Base-by-base conservation (phyloP, 2,113 vertebrate species). In the Forbesichthys papilliferus region DNA sequence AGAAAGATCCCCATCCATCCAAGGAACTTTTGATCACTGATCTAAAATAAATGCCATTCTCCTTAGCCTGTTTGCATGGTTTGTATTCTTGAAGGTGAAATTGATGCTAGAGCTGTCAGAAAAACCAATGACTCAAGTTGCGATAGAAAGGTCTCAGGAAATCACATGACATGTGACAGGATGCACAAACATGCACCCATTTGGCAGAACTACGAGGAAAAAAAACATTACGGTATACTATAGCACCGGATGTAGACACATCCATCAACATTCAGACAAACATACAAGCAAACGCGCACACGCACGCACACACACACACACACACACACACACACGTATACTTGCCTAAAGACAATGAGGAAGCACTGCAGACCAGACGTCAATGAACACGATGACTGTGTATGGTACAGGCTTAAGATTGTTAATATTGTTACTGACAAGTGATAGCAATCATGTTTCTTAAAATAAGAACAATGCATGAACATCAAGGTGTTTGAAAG, bases 151-250 rank as follows among this genome's bases (percentile, higher is more conserved):
- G 11, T 27, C 10, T 64, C 54, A 67, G 65, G 65, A 67, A 58
- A 57, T 67, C 65, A 67, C 42, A 36, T 88, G 84, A 84, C 88
- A 83, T 84, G 89, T 86, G 74, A 64, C 61, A 65, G 14, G 34
- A 48, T 5, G 11, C 11, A 34, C 3, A 73, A 66, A 66, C 47
- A 52, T 10, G 6, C 4, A 42, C 36, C 36, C 36, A 42, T 42
- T 42, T 42, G 36, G 36, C 36, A 5, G 36, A 42, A 42, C 1
- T 42, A 8, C 3, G 36, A 42, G 36, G 16, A 16, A 42, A 42
- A 42, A 42, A 11, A 48, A 33, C 3, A 52, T 0, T 34, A 5
- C 3, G 47, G 64, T 62, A 63, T 11, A 61, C 46, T 80, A 52
- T 8, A 52, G 42, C 42, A 27, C 4, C 68, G 33, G 1, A 62